These are phyloP conservation scores for Adelognathus sp. DNA, from an alignment of 2,888 invertebrate species.

Conservation along the genomic window DNA sequence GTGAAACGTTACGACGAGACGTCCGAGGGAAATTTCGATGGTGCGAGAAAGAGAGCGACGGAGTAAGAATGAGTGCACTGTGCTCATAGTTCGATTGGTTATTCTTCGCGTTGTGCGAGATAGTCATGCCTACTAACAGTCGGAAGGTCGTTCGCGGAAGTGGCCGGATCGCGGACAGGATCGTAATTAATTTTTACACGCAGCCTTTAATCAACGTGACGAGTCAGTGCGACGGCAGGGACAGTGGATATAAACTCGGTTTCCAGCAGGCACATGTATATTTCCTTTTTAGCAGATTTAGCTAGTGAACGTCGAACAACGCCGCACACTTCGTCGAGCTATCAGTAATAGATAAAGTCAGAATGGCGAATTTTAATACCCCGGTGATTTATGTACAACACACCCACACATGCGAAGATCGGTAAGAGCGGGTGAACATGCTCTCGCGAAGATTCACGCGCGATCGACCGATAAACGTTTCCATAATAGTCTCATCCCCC, in stretches of 20 bases:
- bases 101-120: not conserved
- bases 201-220: constrained; percentile 31
- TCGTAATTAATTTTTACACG: constrained; percentile 50
- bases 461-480: constrained; percentile 59
- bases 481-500: constrained; percentile 14
- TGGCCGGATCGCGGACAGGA: constrained; percentile 12
- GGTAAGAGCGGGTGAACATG: constrained; percentile 41
- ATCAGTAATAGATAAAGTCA: constrained; percentile 23
- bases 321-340: not conserved
- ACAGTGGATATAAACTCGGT: not conserved
- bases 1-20: constrained; percentile 17
- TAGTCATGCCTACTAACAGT: not conserved
- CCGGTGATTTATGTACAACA: constrained; percentile 1
- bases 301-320: constrained; percentile 13
- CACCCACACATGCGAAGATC: constrained; percentile 11
- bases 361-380: constrained; percentile 35
- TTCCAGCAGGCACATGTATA: too few species aligned
- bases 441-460: constrained; percentile 55
- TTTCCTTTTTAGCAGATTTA: not conserved
- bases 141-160: not conserved
- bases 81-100: constrained; percentile 25
- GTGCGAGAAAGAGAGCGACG: constrained; percentile 5
- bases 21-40: not conserved
- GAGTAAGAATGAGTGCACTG: constrained; percentile 8
- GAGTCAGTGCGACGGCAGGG: not conserved